Conservation (phyloP, 2,888 invertebrate genomes). For the Helicoverpa assulta region DNA sequence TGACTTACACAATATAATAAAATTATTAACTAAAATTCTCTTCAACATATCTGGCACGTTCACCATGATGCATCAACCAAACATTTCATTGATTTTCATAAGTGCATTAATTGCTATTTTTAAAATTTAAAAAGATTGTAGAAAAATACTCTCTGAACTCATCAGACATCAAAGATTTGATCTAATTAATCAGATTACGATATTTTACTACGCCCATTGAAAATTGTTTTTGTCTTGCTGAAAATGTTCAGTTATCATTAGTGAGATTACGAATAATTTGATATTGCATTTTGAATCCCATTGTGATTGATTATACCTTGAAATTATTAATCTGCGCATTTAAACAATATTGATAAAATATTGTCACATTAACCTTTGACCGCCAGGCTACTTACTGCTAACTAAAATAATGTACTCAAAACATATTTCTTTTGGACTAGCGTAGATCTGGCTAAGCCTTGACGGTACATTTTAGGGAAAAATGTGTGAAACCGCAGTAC, state of each 20-base stretch:
- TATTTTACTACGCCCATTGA: constrained; percentile 79
- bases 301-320: constrained; percentile 21
- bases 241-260: constrained; percentile 79
- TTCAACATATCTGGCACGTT: constrained; percentile 89
- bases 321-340: constrained; percentile 22
- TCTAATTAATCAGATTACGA: constrained; percentile 80
- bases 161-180: constrained; percentile 82
- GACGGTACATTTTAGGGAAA: neutral
- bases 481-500: constrained; percentile 4
- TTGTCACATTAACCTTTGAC: constrained; percentile 35
- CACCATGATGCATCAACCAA: constrained; percentile 88
- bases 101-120: constrained; percentile 86
- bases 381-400: constrained; percentile 4
- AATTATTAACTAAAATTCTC: constrained; percentile 90
- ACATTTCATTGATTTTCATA: constrained; percentile 85
- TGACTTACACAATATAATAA: constrained; percentile 90
- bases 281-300: constrained; percentile 47
- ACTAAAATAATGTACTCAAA: constrained; percentile 14
- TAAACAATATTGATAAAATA: constrained; percentile 16
- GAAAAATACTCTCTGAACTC: constrained; percentile 89
- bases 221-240: constrained; percentile 66
- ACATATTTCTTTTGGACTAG: neutral
- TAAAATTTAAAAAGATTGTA: constrained; percentile 87
- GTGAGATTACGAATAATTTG: constrained; percentile 79
- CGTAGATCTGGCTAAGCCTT: neutral